Evolutionary conservation across 2,888 invertebrate species (phyloP).

Genomic region (Macrosoma leucophasiata): DNA sequence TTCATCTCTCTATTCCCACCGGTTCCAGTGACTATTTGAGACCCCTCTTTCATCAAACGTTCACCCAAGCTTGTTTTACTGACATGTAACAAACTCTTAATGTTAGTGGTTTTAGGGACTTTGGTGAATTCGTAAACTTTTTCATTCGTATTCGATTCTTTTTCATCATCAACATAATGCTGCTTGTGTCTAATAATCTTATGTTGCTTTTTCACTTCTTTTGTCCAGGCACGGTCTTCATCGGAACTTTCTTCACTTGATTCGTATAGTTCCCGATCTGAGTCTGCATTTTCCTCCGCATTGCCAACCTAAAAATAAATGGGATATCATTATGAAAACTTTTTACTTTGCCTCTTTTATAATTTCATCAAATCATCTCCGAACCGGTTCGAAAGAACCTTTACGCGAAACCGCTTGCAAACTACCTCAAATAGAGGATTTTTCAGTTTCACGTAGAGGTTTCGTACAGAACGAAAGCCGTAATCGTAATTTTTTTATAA

Average conservation of each 20-base stretch:
- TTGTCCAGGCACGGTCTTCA: slow-evolving; percentile 86
- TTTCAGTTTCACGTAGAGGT: too few species aligned
- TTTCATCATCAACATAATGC: slow-evolving; percentile 35
- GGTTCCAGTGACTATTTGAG: slow-evolving; percentile 64
- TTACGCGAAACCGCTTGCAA: too few species aligned
- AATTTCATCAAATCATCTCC: slow-evolving; percentile 1
- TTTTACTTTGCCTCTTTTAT: slow-evolving; percentile 8
- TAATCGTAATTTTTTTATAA: too few species aligned
- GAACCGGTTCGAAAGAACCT: too few species aligned
- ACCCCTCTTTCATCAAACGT: slow-evolving; percentile 78
- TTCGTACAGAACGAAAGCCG: too few species aligned
- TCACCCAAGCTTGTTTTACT: slow-evolving; percentile 84
- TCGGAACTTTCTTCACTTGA: slow-evolving; percentile 79
- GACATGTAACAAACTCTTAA: slow-evolving; percentile 65
- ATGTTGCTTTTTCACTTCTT: slow-evolving; percentile 87
- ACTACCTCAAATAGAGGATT: too few species aligned
- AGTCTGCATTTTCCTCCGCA: slow-evolving; percentile 58
- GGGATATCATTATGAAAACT: background rate
- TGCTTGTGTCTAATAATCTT: slow-evolving; percentile 72
- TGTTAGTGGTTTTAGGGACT: slow-evolving; percentile 69
- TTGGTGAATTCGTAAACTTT: slow-evolving; percentile 45
- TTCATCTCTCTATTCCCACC: slow-evolving; percentile 88
- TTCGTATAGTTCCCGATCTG: slow-evolving; percentile 71
- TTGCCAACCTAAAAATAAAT: slow-evolving; percentile 41
- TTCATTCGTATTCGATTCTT: slow-evolving; percentile 31